Base-by-base conservation (phyloP, 2,888 invertebrate species). In the Pecten maximus region DNA sequence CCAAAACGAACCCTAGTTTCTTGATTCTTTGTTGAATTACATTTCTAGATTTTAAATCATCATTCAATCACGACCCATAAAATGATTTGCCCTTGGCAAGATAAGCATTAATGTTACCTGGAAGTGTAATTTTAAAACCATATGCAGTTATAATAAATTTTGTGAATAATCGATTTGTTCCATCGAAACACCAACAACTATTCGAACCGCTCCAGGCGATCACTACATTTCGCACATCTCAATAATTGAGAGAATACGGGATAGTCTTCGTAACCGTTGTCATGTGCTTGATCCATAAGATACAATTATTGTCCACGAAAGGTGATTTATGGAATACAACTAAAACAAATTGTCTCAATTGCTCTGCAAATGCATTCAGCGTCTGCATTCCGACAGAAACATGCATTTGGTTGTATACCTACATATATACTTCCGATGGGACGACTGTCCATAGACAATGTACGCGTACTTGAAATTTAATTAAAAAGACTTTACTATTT, bases 301-400 rank as follows among this genome's bases (percentile, higher is more conserved):
- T 74, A 74, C 35, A 28, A 74, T 74, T 74, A 74, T 74, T 74
- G 8, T 74, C 8, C 35, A 35, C 35, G 28, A 23, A 74, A 28
- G 2, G 35, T 74, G 35, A 12, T 74, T 74, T 74, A 74, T 74
- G 35, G 74, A 74, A 28, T 74, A 35, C 35, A 35, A 74, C 74
- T 74, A 74, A 74, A 74, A 74, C 74, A 74, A 74, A 74, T 74
- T 74, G 74, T 35, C 74, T 74, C 28, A 35, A 74, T 35, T 35
- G 28, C 35, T 3, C 35, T 74, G 12, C 23, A 74, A 35, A 74
- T 2, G 74, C 19, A 54, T 35, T 23, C 35, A 10, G 74, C 35
- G 74, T 74, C 74, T 74, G 28, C 74, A 28, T 35, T 74, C 16
- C 35, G 12, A 12, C 74, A 35, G 74, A 35, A 74, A 74, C 6